A percentile compares a stretch with the other conserved stretches of the same genome.
Evolutionary conservation across 1,140 invertebrate species (phyloP).

Genomic region (Pseudomyrmex pallidus): DNA sequence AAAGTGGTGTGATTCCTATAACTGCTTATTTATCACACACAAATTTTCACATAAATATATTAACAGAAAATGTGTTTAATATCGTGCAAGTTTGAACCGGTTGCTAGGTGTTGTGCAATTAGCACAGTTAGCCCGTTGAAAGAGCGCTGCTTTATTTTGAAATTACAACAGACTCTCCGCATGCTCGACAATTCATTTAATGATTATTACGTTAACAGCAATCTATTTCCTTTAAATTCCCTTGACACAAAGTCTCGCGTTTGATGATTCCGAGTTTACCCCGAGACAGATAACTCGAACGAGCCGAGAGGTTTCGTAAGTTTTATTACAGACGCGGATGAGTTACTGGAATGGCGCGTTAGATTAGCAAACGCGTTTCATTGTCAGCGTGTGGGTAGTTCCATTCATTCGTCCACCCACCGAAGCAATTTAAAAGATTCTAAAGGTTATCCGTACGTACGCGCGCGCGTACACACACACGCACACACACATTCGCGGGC

Average conservation of each 20-base stretch:
- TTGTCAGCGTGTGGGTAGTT: conserved; percentile 73
- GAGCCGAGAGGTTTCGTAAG: conserved; percentile 58
- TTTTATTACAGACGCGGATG: conserved; percentile 61
- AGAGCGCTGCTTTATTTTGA: no score
- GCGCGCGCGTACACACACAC: neutral
- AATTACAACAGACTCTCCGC: no score
- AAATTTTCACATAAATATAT: no score
- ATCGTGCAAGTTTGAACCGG: no score
- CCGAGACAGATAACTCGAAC: neutral
- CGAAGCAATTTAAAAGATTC: conserved; percentile 55
- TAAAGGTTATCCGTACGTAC: conserved; percentile 64
- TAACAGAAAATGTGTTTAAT: no score
- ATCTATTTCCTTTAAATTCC: no score
- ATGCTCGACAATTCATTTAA: no score
- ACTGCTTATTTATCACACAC: no score
- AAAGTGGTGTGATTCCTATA: no score
- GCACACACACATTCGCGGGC: neutral
- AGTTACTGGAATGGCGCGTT: conserved; percentile 66
- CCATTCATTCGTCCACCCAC: conserved; percentile 73
- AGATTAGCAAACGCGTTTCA: conserved; percentile 72
- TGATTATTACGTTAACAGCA: no score
- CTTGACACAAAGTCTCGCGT: conserved; percentile 17
- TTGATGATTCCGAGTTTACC: neutral
- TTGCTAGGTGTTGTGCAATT: no score
- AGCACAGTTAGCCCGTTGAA: no score